phyloP scores from a whole-genome alignment of 53 echinoderm and acorn worm genomes.

The Henricia sp. region DNA sequence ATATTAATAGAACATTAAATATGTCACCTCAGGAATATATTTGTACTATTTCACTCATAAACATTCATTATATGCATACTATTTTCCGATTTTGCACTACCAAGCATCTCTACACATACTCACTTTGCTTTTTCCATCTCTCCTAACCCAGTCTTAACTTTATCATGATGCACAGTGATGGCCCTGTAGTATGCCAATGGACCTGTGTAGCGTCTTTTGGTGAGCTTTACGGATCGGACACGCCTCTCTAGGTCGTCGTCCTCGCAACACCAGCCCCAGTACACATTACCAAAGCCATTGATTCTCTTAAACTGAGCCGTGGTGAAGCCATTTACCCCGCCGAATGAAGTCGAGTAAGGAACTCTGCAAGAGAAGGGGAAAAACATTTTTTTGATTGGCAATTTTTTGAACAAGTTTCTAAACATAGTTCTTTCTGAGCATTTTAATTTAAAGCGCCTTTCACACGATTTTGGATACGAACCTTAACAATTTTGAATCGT shows the following conservation, averaged over 20 bases:
- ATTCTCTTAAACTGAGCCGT: constrained; percentile 6
- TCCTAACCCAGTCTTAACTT: not conserved
- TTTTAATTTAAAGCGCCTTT: too few species aligned
- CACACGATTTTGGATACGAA: too few species aligned
- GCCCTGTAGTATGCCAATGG: constrained; percentile 33
- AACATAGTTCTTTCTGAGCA: too few species aligned
- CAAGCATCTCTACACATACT: too few species aligned
- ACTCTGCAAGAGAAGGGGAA: not conserved
- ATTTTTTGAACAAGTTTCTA: too few species aligned
- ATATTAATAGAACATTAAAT: too few species aligned
- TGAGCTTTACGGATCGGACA: not conserved
- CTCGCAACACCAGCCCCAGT: constrained; percentile 60
- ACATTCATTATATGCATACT: too few species aligned
- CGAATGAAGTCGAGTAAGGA: constrained; percentile 21
- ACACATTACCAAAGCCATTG: constrained; percentile 38
- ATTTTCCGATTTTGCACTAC: too few species aligned
- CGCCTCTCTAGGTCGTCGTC: constrained; percentile 42
- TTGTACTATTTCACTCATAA: too few species aligned
- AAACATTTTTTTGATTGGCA: too few species aligned
- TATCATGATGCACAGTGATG: constrained; percentile 9
- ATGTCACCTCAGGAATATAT: too few species aligned
- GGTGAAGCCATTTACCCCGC: constrained; percentile 39
- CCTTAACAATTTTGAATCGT: too few species aligned
- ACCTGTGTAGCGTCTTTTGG: not conserved
- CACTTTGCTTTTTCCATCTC: not conserved